Evolutionary conservation across 1,140 invertebrate species (phyloP), one percentile per base, ranked within the genome.

Genomic region (Trinorchestia longiramus): DNA sequence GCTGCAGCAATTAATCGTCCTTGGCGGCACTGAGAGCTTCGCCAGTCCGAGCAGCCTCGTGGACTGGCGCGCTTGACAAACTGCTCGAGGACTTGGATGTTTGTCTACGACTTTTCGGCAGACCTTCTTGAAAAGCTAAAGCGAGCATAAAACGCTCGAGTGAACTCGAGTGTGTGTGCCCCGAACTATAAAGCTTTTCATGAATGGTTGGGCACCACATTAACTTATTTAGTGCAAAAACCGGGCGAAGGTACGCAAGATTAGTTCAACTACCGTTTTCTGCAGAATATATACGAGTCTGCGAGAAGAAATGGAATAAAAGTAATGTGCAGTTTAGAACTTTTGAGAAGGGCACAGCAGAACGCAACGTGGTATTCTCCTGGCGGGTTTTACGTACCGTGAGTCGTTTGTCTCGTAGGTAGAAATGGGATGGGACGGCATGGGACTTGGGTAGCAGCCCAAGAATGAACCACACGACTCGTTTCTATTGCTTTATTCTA

Each of bases 1-100:
- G 92, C 8, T 11, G 3, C 43, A 43, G 92, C 47, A 45, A 94
- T 94, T 94, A 94, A 94, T 94, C 92, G 92, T 94, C 44, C 92
- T 94, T 47, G 3, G 36, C 44, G 92, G 43, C 43, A 94, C 92
- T 40, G 41, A 94, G 44, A 90, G 62, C 6, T 41, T 90, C 88
- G 88, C 28, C 88, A 42, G 88, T 36, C 88, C 43, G 42, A 42
- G 88, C 0, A 43, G 88, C 88, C 88, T 90, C 88, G 43, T 42
- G 88, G 88, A 42, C 88, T 19, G 41, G 43, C 88, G 41, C 88
- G 0, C 11, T 43, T 90, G 88, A 90, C 43, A 90, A 90, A 90
- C 88, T 90, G 11, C n/a, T 36, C 8, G 47, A 4, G 88, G 6
- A 42, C 43, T 42, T 28, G 15, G 11, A 41, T 77, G 62, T 77